Evolutionary conservation across 2,113 vertebrate species (phyloP).

Genomic region (Jacana jacana): DNA sequence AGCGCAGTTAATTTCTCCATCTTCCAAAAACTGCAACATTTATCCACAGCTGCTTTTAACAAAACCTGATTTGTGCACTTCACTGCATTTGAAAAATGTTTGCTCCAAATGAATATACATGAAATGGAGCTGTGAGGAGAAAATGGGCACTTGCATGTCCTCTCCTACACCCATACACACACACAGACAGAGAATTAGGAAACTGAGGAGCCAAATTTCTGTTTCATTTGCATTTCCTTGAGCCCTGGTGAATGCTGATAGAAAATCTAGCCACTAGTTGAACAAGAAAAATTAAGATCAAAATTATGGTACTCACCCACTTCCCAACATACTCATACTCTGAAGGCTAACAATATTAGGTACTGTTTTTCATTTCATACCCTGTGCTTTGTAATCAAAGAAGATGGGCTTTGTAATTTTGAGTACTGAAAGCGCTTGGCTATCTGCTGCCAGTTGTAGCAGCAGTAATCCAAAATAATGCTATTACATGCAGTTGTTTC

Average conservation of each 20-base stretch:
- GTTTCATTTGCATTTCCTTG: not conserved
- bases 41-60: conserved; percentile 21
- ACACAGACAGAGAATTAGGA: not conserved
- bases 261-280: not conserved
- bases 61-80: conserved; percentile 21
- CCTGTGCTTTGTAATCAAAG: not conserved
- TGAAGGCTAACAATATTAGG: not conserved
- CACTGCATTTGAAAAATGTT: not conserved
- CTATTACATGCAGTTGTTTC: not conserved
- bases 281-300: not conserved
- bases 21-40: not conserved
- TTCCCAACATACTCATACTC: not conserved
- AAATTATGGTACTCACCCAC: not conserved
- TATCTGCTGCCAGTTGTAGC: not conserved
- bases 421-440: not conserved
- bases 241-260: not conserved
- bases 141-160: not conserved
- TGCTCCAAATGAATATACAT: not conserved
- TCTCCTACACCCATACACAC: not conserved
- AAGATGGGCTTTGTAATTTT: not conserved
- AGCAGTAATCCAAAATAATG: not conserved
- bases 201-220: not conserved
- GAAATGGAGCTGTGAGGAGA: not conserved
- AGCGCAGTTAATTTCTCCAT: not conserved
- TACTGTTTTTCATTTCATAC: not conserved